Evolutionary conservation across 2,888 invertebrate genomes (phyloP), one percentile per base, ranked within the genome.

Genomic region (Cancer borealis): DNA sequence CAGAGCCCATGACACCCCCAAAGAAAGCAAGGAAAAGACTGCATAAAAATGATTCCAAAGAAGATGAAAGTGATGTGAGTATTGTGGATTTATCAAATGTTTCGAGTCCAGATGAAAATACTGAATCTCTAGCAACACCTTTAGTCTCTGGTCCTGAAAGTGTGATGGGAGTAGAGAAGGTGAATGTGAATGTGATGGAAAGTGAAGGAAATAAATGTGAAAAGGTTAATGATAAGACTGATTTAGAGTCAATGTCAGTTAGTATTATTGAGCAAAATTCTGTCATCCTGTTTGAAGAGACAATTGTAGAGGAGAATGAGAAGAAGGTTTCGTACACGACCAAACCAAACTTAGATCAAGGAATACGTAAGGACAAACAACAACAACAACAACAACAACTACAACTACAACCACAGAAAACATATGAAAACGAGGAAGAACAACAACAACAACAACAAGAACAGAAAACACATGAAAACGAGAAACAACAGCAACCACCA

Each of bases 1-100:
- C 95, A 6, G 92, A 95, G 92, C 95, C 95, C 45, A 95, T 95
- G 95, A 95, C 95, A 0, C 95, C 95, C 21, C 95, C 95, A 12
- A 84, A 84, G 84, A 84, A 12, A 84, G 21, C 84, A 12, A 84
- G 14, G 39, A 84, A 14, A 17, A 84, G 17, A 17, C 84, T 84
- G 3, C 84, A 39, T 12, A 5, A 73, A 49, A 54, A 12, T 12
- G 87, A 46, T 17, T 88, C 91, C 4, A n/a, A 79, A 17, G 39
- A 14, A 45, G 94, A 60, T 12, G 49, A 92, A 39, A 49, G 39
- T 39, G 39, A 39, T 39, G 39, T 39, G 1, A 39, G 39, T 39
- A 1, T 39, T 1, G 39, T 39, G 39, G 39, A 39, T 39, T 39
- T 39, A 39, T 1, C 39, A 39, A 39, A 39, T 12, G 84, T 3